Percentiles rank a stretch among this genome's conserved stretches.
Conservation (phyloP, 2,113 vertebrate genomes). For the Pycnonotus jocosus region DNA sequence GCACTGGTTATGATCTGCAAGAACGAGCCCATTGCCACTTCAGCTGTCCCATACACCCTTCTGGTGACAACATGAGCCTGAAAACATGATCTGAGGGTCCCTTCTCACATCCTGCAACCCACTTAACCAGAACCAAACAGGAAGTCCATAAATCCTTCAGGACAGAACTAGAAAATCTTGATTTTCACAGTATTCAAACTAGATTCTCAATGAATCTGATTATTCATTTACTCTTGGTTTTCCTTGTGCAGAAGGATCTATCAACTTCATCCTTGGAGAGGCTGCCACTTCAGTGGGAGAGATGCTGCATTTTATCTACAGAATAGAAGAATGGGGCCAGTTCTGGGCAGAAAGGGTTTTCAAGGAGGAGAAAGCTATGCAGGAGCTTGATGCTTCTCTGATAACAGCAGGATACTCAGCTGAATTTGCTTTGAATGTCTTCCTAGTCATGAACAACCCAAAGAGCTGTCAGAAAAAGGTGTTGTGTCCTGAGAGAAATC, state of each 20-base stretch:
- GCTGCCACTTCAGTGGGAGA: background rate
- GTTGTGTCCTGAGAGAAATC: background rate
- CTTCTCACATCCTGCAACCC: background rate
- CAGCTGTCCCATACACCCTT: background rate
- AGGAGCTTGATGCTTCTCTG: background rate
- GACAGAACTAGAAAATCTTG: background rate
- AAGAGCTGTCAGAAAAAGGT: slow-evolving; percentile 12
- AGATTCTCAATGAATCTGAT: background rate
- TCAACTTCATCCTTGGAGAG: background rate
- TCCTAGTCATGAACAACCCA: background rate
- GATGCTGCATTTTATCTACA: background rate
- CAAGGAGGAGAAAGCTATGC: background rate
- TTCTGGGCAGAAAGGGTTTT: background rate
- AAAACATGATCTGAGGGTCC: background rate
- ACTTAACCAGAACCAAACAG: background rate
- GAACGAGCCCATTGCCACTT: background rate
- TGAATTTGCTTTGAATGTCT: background rate
- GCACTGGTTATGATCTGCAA: background rate
- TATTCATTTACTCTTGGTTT: background rate
- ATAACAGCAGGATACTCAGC: background rate
- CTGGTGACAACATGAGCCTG: background rate
- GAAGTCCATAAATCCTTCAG: background rate
- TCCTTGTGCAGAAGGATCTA: background rate
- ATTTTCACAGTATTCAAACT: background rate
- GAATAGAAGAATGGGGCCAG: background rate